Conservation (phyloP, 2,797 vertebrate species). For the Synanceia verrucosa region DNA sequence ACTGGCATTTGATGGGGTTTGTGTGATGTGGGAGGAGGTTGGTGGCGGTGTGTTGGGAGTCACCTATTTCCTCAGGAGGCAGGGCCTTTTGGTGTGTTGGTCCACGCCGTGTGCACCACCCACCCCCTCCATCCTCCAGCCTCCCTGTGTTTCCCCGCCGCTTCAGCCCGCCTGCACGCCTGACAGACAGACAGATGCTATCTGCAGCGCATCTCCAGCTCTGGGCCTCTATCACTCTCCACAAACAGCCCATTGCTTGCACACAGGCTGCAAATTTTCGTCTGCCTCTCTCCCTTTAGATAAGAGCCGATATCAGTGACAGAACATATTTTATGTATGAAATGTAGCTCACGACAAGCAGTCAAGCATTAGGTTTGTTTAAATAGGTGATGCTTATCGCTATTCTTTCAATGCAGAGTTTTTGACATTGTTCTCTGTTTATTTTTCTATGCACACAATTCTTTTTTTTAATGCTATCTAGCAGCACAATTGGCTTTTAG, state of each 20-base stretch:
- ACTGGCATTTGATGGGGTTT: conserved; percentile 71
- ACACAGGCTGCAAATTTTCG: conserved; percentile 88
- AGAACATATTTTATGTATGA: conserved; percentile 99
- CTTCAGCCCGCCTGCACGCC: conserved; percentile 74
- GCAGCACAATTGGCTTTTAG: conserved; percentile 66
- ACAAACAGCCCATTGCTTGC: conserved; percentile 90
- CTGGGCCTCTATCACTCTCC: conserved; percentile 87
- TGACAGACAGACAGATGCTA: conserved; percentile 88
- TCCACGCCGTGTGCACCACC: conserved; percentile 43
- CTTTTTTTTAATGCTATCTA: conserved; percentile 66
- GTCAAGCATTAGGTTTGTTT: conserved; percentile 98
- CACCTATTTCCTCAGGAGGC: conserved; percentile 74
- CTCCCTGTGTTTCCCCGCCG: conserved; percentile 68
- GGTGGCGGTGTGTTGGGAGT: conserved; percentile 60
- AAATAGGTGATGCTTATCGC: conserved; percentile 96
- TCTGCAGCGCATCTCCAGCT: conserved; percentile 88
- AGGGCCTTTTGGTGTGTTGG: conserved; percentile 65
- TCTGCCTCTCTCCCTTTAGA: conserved; percentile 91
- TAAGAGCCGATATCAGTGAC: conserved; percentile 97
- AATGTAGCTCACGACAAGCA: conserved; percentile 94
- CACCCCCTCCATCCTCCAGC: conserved; percentile 50
- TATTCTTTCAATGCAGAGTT: conserved; percentile 85
- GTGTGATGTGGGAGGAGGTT: conserved; percentile 58
- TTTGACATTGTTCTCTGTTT: conserved; percentile 84
- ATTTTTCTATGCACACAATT: conserved; percentile 61